Evolutionary conservation across 2,888 invertebrate species (phyloP), one percentile per base, ranked within the genome.

Genomic region (Sturmia bella): DNA sequence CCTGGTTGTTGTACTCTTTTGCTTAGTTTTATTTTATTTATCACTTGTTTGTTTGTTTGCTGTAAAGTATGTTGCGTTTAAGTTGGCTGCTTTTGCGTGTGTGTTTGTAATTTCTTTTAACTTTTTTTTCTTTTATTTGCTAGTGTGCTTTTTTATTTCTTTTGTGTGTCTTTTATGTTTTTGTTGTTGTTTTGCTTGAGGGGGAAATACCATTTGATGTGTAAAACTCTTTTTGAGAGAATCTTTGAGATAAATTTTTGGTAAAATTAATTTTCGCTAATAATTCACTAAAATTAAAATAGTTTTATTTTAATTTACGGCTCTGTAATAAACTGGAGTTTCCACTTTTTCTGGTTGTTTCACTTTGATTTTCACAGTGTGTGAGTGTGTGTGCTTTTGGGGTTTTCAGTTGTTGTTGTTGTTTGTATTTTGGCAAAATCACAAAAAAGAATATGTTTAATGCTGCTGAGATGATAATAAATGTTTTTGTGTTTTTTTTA

Each of bases 11-110:
- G 41, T 56, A 54, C 72, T 73, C 54, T 72, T 54, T 56, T 27
- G n/a, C 21, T 43, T 32, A 45, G 11, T 61, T 61, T 19, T 39
- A 32, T 32, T 32, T 32, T 32, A 43, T 32, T 32, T 32, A 43
- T 59, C 73, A 66, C 39, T 54, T 63, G 75, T 54, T 83, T 61
- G 32, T 32, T 54, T 63, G 75, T 54, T 83, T 61, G 32, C 9
- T 32, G 79, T 80, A 80, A 78, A 72, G 74, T 82, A 56, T 61
- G 76, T 83, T 69, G 82, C 83, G 69, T 80, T 84, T 80, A 68
- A 81, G 77, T 72, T 78, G 68, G 77, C 74, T 83, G 70, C 32
- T 66, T 54, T 56, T 57, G 48, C 39, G 15, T 66, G n/a, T 54
- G 61, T 69, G 17, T 57, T 19, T 72, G 32, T 75, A 59, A 78